Evolutionary conservation across 1,140 invertebrate genomes (phyloP), one percentile per base, ranked within the genome.

Genomic region (Hylaeus anthracinus): DNA sequence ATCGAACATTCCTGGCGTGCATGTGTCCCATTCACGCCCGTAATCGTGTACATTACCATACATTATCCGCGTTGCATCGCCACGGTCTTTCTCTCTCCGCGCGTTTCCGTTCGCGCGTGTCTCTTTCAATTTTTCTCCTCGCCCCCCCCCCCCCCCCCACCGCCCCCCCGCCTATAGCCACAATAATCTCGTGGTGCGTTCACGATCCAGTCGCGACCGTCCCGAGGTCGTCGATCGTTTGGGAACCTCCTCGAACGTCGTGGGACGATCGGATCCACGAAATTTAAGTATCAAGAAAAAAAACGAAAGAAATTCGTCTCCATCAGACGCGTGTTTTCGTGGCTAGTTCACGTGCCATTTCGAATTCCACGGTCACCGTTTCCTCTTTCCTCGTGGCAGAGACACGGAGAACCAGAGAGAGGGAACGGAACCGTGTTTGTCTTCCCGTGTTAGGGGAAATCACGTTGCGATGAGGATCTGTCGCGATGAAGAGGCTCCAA

Each of bases 251-350:
- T 3, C n/a, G 41, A 26, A 53, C 72, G 6, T 82, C 61, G 9
- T 26, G 53, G 43, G 37, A 72, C 70, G 48, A 60, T 56, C 61
- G 67, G 72, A 79, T 64, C 61, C 61, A 60, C 79, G 79, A 79
- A 78, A 79, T 86, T 85, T 86, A 85, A 85, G 83, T 85, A 85
- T 86, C 41, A 39, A 63, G 4, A 63, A 10, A 37, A 51, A 9
- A 51, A 51, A 48, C 1, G 9, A 51, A 51, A 51, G 9, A 51
- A 51, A 51, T 9, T 2, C 51, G 51, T 9, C 51, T 8, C 74
- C 55, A 48, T 66, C 48, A 41, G 76, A 66, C 65, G n/a, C 45
- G 45, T 48, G 45, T 45, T 72, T 65, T 26, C 56, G 39, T 74
- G 63, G 53, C 45, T 51, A 61, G 43, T 60, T 58, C 51, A 9